Evolutionary conservation across 2,797 vertebrate species (phyloP).

Genomic region (Pipistrellus nathusii): DNA sequence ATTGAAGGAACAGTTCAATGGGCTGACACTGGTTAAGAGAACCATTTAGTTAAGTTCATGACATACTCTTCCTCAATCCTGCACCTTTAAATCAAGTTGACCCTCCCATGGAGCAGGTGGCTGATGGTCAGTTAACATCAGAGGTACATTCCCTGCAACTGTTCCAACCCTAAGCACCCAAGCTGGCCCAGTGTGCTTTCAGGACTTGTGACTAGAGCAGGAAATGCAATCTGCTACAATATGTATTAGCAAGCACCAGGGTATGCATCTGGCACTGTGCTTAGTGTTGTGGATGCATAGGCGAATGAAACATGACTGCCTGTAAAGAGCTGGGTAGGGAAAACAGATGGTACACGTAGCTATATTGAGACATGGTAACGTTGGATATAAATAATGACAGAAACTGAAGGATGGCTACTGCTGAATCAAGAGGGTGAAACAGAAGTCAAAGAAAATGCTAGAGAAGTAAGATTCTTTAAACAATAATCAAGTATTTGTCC

Average conservation of each 20-base stretch:
- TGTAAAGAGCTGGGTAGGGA: not conserved
- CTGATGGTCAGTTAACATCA: constrained; percentile 31
- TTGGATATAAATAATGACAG: not conserved
- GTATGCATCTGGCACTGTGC: not conserved
- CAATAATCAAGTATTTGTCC: not conserved
- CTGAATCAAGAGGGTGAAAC: not conserved
- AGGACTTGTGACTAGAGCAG: not conserved
- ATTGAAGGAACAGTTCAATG: constrained; percentile 63
- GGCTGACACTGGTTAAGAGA: constrained; percentile 54
- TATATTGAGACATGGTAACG: not conserved
- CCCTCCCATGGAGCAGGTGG: not conserved
- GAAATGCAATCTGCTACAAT: not conserved
- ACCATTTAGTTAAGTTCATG: constrained; percentile 69
- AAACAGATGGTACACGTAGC: not conserved
- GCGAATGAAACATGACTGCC: not conserved
- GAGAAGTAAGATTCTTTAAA: not conserved
- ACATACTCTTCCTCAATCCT: constrained; percentile 40
- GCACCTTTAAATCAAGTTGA: constrained; percentile 61
- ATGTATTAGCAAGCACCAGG: not conserved
- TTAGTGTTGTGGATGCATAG: not conserved
- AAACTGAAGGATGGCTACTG: not conserved
- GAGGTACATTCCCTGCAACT: not conserved
- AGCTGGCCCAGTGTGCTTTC: not conserved
- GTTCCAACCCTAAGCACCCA: not conserved
- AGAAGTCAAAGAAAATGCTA: not conserved